Base-by-base conservation (phyloP, 35 echinoderm and acorn worm species). In the Acanthaster planci region DNA sequence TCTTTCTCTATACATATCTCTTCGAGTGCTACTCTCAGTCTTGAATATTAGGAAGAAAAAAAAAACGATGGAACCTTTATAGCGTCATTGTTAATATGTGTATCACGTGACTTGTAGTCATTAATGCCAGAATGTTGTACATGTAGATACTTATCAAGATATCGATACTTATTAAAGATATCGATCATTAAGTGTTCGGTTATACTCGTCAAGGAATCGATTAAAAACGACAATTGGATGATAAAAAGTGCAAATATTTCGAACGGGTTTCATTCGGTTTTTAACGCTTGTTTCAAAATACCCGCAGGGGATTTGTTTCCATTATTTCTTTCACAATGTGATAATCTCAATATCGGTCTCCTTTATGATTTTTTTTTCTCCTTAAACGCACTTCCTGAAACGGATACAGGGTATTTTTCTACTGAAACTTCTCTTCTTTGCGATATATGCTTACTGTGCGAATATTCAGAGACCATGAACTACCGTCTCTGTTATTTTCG, bases 71-170 rank as follows among this genome's bases (percentile, higher is more conserved):
- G 64, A 34, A 26, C 34, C 64, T 34, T 26, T 72, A 72, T 72
- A 72, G 64, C 64, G 26, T 72, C 64, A 72, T 72, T 72, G 64
- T 72, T 72, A 72, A 36, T 36, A 72, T 72, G 64, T 72, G 64
- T 72, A 72, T 72, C 64, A 72, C 64, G 64, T 72, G 64, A 72
- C 64, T 72, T 72, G 64, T 72, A 72, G 26, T 72, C 64, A 72
- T 72, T 72, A 72, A 72, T 72, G 64, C 64, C 64, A 72, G 42
- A 47, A 47, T 72, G 64, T 72, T 72, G 64, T 72, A 72, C 64
- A 72, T 72, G 64, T 72, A 72, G 64, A 72, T 72, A 72, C 23
- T 72, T 72, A 72, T 47, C 12, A 47, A 47, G 42, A 47, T 47
- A 47, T 47, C 42, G 42, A 47, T 47, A 47, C 42, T 47, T 47